Conservation (phyloP, 2,797 vertebrate species). For the Australoheros facetus region DNA sequence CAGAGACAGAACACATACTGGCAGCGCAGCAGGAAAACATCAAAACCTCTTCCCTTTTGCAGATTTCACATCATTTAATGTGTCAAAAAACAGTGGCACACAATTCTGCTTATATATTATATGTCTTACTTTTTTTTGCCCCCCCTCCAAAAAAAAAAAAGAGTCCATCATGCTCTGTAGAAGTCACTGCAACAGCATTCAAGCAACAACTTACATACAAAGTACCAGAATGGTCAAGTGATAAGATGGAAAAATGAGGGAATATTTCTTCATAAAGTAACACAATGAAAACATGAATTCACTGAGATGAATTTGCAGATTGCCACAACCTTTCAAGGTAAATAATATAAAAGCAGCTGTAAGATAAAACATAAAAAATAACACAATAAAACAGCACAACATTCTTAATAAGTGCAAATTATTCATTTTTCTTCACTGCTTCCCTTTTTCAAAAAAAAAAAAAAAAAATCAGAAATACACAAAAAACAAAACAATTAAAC, state of each 20-base stretch:
- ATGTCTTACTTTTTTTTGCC: conserved; percentile 1
- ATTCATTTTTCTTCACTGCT: conserved; percentile 31
- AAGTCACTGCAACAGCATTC: conserved; percentile 47
- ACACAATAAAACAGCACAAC: conserved; percentile 31
- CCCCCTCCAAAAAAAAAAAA: neutral
- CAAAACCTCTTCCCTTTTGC: conserved; percentile 43
- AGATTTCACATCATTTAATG: conserved; percentile 49
- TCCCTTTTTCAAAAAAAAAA: conserved; percentile 40
- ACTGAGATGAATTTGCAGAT: neutral
- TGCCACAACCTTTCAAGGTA: conserved; percentile 18
- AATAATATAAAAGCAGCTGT: conserved; percentile 53
- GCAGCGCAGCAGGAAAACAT: conserved; percentile 60
- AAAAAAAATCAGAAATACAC: conserved; percentile 13
- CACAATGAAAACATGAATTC: conserved; percentile 12
- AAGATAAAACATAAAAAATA: conserved; percentile 23
- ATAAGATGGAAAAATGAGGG: conserved; percentile 22
- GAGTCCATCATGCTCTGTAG: conserved; percentile 44
- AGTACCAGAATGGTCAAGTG: conserved; percentile 47
- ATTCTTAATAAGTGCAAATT: conserved; percentile 72
- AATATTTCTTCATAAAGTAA: conserved; percentile 28
- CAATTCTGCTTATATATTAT: conserved; percentile 30
- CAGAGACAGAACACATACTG: conserved; percentile 51
- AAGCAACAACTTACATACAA: conserved; percentile 37
- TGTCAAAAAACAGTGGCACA: conserved; percentile 47
- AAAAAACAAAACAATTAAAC: conserved; percentile 37